These are phyloP conservation scores for Salarias fasciatus DNA, from an alignment of 2,797 vertebrate genomes.

Conservation along the genomic window DNA sequence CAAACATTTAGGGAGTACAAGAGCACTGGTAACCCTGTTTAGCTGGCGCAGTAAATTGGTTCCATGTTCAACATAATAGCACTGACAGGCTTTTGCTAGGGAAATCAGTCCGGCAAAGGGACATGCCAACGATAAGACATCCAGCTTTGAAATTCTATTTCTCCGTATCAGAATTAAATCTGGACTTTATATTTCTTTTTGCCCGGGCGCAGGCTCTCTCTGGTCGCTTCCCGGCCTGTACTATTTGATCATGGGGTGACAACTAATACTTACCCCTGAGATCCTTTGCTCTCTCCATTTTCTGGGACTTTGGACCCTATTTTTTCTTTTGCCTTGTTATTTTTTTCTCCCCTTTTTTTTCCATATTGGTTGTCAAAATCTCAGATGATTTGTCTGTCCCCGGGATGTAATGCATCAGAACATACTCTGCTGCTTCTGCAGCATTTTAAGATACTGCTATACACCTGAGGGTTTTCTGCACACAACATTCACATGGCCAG, in stretches of 20 bases:
- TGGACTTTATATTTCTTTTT: slow-evolving; percentile 99
- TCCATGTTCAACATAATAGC: slow-evolving; percentile 99
- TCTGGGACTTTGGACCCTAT: slow-evolving; percentile 65
- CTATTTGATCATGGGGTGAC: slow-evolving; percentile 93
- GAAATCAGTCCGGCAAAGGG: slow-evolving; percentile 99
- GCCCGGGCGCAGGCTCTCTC: slow-evolving; percentile 85
- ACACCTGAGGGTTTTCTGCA: slow-evolving; percentile 36
- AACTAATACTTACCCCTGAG: slow-evolving; percentile 90
- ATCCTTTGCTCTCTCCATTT: slow-evolving; percentile 83
- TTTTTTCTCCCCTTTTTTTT: slow-evolving; percentile 54
- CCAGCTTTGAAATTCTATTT: slow-evolving; percentile 99
- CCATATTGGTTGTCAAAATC: slow-evolving; percentile 91
- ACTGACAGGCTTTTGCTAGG: slow-evolving; percentile 99
- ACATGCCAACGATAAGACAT: slow-evolving; percentile 98
- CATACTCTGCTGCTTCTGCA: slow-evolving; percentile 32
- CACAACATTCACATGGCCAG: slow-evolving; percentile 21
- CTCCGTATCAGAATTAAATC: slow-evolving; percentile 99
- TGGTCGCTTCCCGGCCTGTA: slow-evolving; percentile 85
- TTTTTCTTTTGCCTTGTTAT: slow-evolving; percentile 65
- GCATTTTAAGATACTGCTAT: slow-evolving; percentile 51
- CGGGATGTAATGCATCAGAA: slow-evolving; percentile 60
- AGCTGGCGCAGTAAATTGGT: slow-evolving; percentile 98
- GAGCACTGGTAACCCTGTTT: slow-evolving; percentile 94
- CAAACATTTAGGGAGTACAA: slow-evolving; percentile 96
- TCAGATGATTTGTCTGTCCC: slow-evolving; percentile 76